Evolutionary conservation across 1,140 invertebrate genomes (phyloP), one percentile per base, ranked within the genome.

Genomic region (Orchestia grillus): DNA sequence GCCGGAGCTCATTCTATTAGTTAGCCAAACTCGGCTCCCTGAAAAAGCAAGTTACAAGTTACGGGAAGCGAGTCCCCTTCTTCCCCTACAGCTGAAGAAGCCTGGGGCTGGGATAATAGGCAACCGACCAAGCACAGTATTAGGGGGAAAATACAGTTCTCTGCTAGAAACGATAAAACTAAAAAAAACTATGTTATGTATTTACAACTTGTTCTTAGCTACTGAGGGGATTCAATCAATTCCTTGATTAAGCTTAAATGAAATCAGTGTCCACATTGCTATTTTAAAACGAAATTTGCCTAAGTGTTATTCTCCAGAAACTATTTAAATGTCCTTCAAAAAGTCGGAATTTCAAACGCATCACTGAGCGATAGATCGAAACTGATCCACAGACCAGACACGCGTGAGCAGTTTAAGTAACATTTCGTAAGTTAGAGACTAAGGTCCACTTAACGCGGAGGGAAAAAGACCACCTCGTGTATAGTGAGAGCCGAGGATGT

Each of bases 1-100:
- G 88, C 36, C n/a, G 36, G 8, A 28, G 88, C 88, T 90, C 88
- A 90, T 90, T 90, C 88, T 90, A 90, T 90, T 90, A 90, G 88
- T 90, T 90, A 90, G 88, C n/a, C 88, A 90, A 90, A 90, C 88
- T 90, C 88, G 15, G 15, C 36, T 28, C 41, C 43, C 43, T 41
- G 43, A 90, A 90, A 90, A 90, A 90, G n/a, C 28, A 41, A 90
- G 43, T 42, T 44, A 90, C 41, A 90, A 90, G 88, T 90, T 90
- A 90, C 11, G 43, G 41, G 88, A 42, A 41, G 88, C 88, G 41
- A 4, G 4, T 90, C 88, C n/a, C 41, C 88, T 90, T 90, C 88
- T 90, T 44, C 88, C n/a, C 43, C n/a, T 28, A 90, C 43, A 42
- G 88, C 88, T 90, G n/a, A 42, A 11, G 43, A 90, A 41, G 87